A percentile compares a stretch with the other conserved stretches of the same genome.
These are phyloP conservation scores for Pollenia angustigena DNA, from an alignment of 2,888 invertebrate genomes.

Conservation along the genomic window DNA sequence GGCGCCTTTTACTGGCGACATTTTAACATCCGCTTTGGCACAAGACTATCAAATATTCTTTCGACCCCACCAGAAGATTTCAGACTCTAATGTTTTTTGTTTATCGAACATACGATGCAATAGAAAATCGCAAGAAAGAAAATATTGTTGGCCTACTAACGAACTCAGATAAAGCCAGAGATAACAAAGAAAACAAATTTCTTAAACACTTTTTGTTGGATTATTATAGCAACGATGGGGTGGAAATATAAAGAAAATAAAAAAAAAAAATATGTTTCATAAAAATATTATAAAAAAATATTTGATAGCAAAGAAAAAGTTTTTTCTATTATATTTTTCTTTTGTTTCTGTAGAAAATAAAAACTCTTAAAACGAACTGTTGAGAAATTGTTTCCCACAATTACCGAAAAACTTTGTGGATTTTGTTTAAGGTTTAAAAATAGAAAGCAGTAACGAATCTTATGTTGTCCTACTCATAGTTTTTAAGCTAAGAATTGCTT, in stretches of 20 bases:
- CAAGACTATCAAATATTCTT: constrained; percentile 74
- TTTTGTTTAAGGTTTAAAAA: too few relatives aligned
- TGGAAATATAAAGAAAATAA: background rate
- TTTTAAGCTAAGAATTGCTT: too few relatives aligned
- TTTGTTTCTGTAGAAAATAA: background rate
- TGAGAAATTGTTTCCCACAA: too few relatives aligned
- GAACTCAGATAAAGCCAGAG: background rate
- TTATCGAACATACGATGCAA: too few relatives aligned
- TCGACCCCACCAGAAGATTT: constrained; percentile 29
- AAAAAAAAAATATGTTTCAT: background rate
- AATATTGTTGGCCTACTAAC: constrained; percentile 42
- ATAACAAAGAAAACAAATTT: background rate
- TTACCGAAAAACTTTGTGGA: too few relatives aligned
- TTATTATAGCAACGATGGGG: too few relatives aligned
- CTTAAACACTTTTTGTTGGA: too few relatives aligned
- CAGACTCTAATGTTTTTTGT: background rate
- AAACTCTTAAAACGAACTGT: too few relatives aligned
- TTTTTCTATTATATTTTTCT: background rate
- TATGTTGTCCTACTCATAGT: too few relatives aligned
- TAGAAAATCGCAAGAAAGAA: background rate
- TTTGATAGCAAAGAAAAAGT: background rate
- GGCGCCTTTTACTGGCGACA: constrained; percentile 80
- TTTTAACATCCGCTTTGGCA: constrained; percentile 66
- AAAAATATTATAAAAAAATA: constrained; percentile 20
- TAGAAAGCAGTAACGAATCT: too few relatives aligned